These are phyloP conservation scores for Ruditapes philippinarum DNA, from an alignment of 1,140 invertebrate genomes.

Conservation along the genomic window DNA sequence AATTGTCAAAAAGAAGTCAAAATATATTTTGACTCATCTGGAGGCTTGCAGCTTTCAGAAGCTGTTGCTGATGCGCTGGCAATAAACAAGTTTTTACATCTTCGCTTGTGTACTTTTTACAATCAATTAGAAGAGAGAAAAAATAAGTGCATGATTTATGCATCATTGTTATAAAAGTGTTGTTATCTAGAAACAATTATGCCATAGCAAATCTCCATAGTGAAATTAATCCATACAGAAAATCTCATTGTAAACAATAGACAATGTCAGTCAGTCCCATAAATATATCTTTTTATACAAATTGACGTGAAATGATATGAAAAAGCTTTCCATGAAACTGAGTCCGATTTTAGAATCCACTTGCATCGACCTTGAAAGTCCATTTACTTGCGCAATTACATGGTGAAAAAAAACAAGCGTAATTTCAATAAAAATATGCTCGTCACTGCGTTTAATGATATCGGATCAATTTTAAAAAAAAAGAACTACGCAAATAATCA, in stretches of 20 bases:
- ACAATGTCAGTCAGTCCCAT: background rate
- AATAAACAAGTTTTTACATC: too few species aligned
- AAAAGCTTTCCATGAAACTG: background rate
- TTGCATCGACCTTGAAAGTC: background rate
- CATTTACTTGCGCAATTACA: slow-evolving; percentile 14
- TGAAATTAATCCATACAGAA: background rate
- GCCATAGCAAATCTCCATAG: slow-evolving; percentile 3
- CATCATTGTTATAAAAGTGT: background rate
- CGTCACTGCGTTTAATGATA: background rate
- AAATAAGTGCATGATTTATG: slow-evolving; percentile 5
- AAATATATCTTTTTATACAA: background rate
- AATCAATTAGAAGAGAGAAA: background rate
- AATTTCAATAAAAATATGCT: background rate
- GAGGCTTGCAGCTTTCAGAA: too few species aligned
- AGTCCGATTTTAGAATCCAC: background rate
- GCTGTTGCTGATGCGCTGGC: too few species aligned
- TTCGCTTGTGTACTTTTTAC: too few species aligned
- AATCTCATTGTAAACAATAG: background rate
- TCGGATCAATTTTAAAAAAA: too few species aligned
- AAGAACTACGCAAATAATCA: too few species aligned
- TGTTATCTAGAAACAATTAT: slow-evolving; percentile 14
- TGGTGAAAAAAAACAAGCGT: background rate
- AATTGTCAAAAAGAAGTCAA: too few species aligned
- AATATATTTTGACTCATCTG: too few species aligned
- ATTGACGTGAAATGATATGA: slow-evolving; percentile 10